These are phyloP conservation scores for Mirza zaza DNA, from an alignment of 2,113 vertebrate species.

Conservation along the genomic window DNA sequence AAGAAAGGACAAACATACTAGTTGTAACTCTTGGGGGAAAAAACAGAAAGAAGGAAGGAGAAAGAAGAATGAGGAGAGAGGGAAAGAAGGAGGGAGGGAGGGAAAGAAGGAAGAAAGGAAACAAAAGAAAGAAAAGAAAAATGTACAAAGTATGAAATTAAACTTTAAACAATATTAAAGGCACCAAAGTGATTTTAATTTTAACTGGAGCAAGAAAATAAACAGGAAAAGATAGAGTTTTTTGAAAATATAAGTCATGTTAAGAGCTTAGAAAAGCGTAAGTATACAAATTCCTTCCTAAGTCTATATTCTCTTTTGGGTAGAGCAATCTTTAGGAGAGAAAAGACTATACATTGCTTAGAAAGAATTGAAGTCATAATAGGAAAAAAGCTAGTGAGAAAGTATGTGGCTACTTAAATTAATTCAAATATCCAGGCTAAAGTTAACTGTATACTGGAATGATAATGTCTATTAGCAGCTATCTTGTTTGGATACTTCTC, in stretches of 20 bases:
- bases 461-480: not conserved
- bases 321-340: not conserved
- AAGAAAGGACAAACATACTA: not conserved
- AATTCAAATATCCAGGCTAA: not conserved
- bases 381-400: not conserved
- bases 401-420: not conserved
- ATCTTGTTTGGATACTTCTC: not conserved
- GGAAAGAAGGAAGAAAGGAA: accelerated
- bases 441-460: not conserved
- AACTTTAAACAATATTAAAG: not conserved
- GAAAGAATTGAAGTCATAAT: not conserved
- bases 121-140: not conserved
- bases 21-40: not conserved
- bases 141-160: not conserved
- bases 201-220: not conserved
- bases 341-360: not conserved
- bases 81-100: accelerated
- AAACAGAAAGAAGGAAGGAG: too few relatives aligned
- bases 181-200: not conserved
- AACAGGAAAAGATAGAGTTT: not conserved
- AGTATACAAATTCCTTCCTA: not conserved
- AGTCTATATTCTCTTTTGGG: not conserved
- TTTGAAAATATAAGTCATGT: not conserved
- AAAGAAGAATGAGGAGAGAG: too few relatives aligned
- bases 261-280: not conserved